These are phyloP conservation scores for Discoglossus pictus DNA, from an alignment of 2,797 vertebrate genomes.

Conservation along the genomic window DNA sequence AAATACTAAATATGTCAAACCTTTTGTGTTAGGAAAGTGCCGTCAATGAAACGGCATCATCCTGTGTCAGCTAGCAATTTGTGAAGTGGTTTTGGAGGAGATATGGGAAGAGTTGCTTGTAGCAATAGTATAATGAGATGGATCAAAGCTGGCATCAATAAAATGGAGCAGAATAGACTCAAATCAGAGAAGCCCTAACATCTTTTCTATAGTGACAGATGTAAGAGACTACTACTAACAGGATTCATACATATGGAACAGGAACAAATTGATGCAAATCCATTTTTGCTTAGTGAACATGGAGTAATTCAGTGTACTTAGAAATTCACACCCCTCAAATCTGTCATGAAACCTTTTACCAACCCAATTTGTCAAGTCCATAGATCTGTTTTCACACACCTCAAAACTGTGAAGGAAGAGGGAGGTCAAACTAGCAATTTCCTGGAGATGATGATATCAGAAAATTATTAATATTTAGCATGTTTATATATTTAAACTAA, in stretches of 20 bases:
- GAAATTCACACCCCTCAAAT: background rate
- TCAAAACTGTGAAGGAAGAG: too few species aligned
- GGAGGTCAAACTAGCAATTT: too few species aligned
- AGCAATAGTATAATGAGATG: slow-evolving; percentile 19
- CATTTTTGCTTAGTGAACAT: slow-evolving; percentile 1
- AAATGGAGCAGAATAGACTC: background rate
- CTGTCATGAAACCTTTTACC: slow-evolving; percentile 15
- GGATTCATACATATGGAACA: slow-evolving; percentile 21
- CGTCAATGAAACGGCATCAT: background rate
- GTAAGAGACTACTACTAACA: slow-evolving; percentile 23
- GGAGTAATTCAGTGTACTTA: background rate
- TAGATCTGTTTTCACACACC: background rate
- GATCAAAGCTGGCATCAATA: slow-evolving; percentile 24
- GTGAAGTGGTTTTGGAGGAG: background rate
- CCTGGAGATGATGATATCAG: too few species aligned
- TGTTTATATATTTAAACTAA: too few species aligned
- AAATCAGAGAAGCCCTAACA: background rate
- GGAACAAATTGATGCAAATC: slow-evolving; percentile 1
- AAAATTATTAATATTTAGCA: too few species aligned
- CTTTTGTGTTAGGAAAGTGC: background rate
- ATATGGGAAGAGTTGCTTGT: background rate
- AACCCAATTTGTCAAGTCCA: slow-evolving; percentile 22
- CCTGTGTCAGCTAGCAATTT: background rate
- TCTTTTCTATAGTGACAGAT: background rate
- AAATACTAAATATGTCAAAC: background rate